Base-by-base conservation (phyloP, 2,113 vertebrate species). In the Xenopus borealis region DNA sequence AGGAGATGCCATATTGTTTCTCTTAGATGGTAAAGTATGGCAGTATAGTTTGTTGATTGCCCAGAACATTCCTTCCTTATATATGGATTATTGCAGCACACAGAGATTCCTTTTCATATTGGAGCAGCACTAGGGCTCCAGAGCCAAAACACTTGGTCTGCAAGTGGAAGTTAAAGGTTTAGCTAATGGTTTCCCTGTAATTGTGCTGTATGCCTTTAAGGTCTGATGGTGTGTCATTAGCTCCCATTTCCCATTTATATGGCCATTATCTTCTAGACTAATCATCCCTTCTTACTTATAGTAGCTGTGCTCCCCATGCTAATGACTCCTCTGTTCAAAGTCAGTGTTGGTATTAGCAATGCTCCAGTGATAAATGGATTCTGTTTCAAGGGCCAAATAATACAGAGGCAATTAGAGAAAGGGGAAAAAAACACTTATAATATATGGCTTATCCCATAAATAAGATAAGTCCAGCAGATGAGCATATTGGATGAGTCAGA, bases 291-390 rank as follows among this genome's bases (percentile, higher is more conserved):
- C 62, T 67, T 64, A 44, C 40, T 4, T 27, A 27, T 27, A 66
- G 46, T 72, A 72, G 69, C 46, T 52, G 53, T 68, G 0, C 44
- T 85, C 66, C 81, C 61, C 67, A 82, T 52, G 73, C 17, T 74
- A 84, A 81, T 72, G 23, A 30, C 62, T 78, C 70, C 30, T 71
- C 12, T 59, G 16, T 81, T 84, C 82, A 16, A 46, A 27, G 1
- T 27, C 23, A 27, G 23, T 27, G 23, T 27, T 27, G 23, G 71
- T 79, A 82, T 81, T 78, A 87, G 84, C 84, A 84, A 66, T 69
- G 82, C 74, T 80, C 50, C 75, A 68, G 80, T 85, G 78, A 89
- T 86, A 83, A 85, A 88, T 85, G 82, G 75, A 81, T 80, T 52
- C 69, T 80, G 50, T 81, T 83, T 81, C 64, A 72, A 80, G 55